Conservation (phyloP, 2,888 invertebrate species). For the Buathra laborator region DNA sequence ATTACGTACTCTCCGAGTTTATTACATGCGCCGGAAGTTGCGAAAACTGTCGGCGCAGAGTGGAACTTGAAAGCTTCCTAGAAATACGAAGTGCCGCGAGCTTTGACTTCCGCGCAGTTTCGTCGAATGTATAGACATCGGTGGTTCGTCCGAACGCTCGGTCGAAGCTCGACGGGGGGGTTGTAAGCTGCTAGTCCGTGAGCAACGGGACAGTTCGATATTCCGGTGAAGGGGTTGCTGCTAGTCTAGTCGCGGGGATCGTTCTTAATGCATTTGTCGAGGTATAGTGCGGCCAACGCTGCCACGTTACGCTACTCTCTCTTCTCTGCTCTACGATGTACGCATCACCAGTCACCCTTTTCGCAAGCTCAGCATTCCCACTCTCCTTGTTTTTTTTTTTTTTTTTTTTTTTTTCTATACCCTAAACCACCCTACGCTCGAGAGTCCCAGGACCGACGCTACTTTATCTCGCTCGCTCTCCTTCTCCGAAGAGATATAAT, state of each 20-base stretch:
- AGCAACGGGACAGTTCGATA: conserved; percentile 66
- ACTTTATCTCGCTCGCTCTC: conserved; percentile 52
- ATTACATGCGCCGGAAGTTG: too few species aligned
- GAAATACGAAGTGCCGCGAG: neutral
- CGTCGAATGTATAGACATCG: conserved; percentile 7
- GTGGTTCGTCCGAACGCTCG: conserved; percentile 2
- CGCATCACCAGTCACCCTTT: conserved; percentile 85
- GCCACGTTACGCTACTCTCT: conserved; percentile 44
- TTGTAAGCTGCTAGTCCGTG: neutral
- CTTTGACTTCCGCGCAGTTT: conserved; percentile 8
- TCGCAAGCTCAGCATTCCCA: conserved; percentile 84
- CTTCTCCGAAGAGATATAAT: conserved; percentile 72
- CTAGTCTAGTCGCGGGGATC: conserved; percentile 70
- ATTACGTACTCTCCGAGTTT: too few species aligned
- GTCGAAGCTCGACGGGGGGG: neutral
- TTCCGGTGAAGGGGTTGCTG: conserved; percentile 68
- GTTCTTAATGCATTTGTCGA: conserved; percentile 84
- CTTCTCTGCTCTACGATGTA: conserved; percentile 69
- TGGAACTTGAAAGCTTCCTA: too few species aligned
- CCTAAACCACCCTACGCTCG: conserved; percentile 50
- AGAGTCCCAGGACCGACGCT: conserved; percentile 34
- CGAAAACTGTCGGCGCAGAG: too few species aligned
- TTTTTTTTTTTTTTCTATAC: conserved; percentile 38
- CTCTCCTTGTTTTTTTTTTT: conserved; percentile 52
- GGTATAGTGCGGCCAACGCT: conserved; percentile 68